A percentile compares a stretch with the other conserved stretches of the same genome.
Conservation (phyloP, 2,797 vertebrate species). For the Smutsia temminckii region DNA sequence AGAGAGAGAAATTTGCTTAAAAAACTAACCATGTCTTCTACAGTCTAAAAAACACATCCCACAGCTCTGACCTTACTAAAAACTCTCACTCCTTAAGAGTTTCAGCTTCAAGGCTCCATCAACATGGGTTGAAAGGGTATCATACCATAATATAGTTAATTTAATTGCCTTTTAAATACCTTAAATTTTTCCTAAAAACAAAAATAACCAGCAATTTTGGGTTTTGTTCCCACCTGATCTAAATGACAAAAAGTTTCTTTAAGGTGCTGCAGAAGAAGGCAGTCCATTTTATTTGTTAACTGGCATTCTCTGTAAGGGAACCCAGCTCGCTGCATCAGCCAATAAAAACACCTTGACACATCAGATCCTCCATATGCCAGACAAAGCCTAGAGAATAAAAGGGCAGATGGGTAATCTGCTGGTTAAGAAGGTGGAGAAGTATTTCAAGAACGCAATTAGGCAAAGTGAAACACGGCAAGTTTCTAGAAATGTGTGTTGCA, state of each 20-base stretch:
- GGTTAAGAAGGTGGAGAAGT: background rate
- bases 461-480: background rate
- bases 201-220: slow-evolving; percentile 19
- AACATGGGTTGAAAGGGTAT: background rate
- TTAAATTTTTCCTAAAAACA: background rate
- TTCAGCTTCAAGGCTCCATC: background rate
- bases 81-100: background rate
- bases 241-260: slow-evolving; percentile 98
- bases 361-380: slow-evolving; percentile 96
- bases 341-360: slow-evolving; percentile 95
- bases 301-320: slow-evolving; percentile 98
- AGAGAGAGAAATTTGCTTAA: background rate
- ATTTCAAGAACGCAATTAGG: background rate
- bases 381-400: slow-evolving; percentile 88
- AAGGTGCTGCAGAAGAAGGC: slow-evolving; percentile 94
- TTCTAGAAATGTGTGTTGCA: background rate
- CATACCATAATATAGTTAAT: background rate
- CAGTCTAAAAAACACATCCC: background rate
- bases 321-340: slow-evolving; percentile 97
- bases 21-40: background rate
- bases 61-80: background rate
- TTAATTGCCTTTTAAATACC: slow-evolving; percentile 20
- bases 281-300: slow-evolving; percentile 92
- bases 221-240: slow-evolving; percentile 89
- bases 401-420: background rate